These are phyloP conservation scores for Spodoptera littoralis DNA, from an alignment of 2,888 invertebrate genomes.

Conservation along the genomic window DNA sequence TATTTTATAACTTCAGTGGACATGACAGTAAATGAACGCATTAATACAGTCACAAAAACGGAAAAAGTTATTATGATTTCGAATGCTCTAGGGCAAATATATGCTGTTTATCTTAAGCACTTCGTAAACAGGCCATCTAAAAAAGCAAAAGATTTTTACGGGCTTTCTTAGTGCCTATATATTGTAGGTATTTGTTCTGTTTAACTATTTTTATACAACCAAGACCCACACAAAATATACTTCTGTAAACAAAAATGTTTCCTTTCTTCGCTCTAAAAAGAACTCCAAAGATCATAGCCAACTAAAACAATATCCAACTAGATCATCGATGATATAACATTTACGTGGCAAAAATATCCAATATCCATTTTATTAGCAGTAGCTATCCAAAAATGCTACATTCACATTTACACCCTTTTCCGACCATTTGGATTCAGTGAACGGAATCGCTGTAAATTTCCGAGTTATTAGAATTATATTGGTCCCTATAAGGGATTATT, in stretches of 20 bases:
- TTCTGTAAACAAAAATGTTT: too few species aligned
- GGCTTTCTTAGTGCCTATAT: too few species aligned
- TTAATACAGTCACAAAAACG: neutral
- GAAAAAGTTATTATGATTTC: neutral
- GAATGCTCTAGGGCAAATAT: too few species aligned
- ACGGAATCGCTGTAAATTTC: slow-evolving; percentile 50
- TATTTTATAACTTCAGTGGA: too few species aligned
- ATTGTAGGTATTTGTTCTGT: too few species aligned
- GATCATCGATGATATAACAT: slow-evolving; percentile 32
- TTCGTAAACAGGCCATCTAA: too few species aligned
- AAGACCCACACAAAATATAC: too few species aligned
- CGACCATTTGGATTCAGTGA: slow-evolving; percentile 52
- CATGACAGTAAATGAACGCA: too few species aligned
- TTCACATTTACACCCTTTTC: slow-evolving; percentile 40
- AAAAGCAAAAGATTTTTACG: too few species aligned
- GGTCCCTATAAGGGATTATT: slow-evolving; percentile 53
- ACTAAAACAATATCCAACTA: slow-evolving; percentile 7
- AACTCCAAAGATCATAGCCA: neutral
- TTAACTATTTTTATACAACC: too few species aligned
- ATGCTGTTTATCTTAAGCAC: too few species aligned
- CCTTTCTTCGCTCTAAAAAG: neutral
- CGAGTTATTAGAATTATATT: slow-evolving; percentile 59
- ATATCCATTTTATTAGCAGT: slow-evolving; percentile 8
- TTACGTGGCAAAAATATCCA: slow-evolving; percentile 44
- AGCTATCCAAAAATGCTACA: slow-evolving; percentile 31